A percentile compares a stretch with the other conserved stretches of the same genome.
Evolutionary conservation across 2,113 vertebrate genomes (phyloP).

Genomic region (Rhynchopsitta pachyrhyncha): DNA sequence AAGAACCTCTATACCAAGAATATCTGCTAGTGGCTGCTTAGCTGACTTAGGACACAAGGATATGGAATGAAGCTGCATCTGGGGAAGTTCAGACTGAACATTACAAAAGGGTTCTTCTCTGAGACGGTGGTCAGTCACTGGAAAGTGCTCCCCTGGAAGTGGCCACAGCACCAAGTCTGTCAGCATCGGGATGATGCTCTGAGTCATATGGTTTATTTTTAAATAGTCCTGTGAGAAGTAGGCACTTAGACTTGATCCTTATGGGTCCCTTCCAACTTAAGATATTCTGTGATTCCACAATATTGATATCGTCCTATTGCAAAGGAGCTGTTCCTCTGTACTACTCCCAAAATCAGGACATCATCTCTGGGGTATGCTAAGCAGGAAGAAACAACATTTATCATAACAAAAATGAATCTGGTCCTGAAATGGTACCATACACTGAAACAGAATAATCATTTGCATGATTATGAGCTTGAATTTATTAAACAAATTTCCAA

Average conservation of each 20-base stretch:
- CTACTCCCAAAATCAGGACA: neutral
- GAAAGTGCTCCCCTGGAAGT: neutral
- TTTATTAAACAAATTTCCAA: neutral
- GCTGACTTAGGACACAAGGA: neutral
- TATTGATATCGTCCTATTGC: neutral
- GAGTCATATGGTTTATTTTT: neutral
- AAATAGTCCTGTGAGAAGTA: neutral
- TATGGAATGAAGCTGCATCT: neutral
- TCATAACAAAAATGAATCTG: neutral
- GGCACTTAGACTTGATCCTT: neutral
- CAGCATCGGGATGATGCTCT: neutral
- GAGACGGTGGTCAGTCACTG: neutral
- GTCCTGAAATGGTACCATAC: neutral
- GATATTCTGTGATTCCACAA: neutral
- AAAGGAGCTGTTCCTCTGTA: neutral
- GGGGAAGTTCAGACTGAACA: neutral
- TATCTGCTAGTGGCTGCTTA: neutral
- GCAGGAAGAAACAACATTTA: neutral
- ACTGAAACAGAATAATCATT: neutral
- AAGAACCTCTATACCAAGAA: neutral
- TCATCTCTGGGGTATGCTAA: fast-evolving
- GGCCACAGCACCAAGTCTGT: neutral
- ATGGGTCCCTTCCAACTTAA: neutral
- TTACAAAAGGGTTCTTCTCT: neutral
- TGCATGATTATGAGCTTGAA: neutral